Conservation (phyloP, 1,140 invertebrate genomes). For the Cydia amplana region DNA sequence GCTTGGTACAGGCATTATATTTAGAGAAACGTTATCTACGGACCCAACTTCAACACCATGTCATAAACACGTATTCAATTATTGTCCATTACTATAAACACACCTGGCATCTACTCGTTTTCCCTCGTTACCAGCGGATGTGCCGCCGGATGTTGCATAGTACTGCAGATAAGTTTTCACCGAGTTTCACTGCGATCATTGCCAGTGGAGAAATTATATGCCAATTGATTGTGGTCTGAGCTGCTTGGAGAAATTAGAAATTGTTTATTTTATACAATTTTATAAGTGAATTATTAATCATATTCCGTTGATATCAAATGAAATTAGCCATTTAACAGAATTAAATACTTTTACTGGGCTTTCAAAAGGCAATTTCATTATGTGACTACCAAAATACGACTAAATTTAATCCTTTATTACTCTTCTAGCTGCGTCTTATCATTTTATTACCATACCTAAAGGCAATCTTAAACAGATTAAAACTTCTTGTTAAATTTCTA, state of each 20-base stretch:
- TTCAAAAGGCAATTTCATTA: no score
- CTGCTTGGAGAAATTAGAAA: slow-evolving; percentile 38
- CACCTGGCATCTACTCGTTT: not conserved
- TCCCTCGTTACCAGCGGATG: slow-evolving; percentile 36
- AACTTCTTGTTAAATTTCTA: not conserved
- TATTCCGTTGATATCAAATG: no score
- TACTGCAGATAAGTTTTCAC: slow-evolving; percentile 38
- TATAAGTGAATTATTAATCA: not conserved
- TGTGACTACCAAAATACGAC: no score
- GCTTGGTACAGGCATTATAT: no score
- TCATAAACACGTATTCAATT: slow-evolving; percentile 5
- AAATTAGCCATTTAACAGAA: no score
- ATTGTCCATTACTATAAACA: slow-evolving; percentile 19
- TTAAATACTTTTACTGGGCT: no score
- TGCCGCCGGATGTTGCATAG: slow-evolving; percentile 24
- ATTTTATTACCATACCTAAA: no score
- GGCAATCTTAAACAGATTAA: not conserved
- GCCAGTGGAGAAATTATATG: slow-evolving; percentile 38
- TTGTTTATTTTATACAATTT: not conserved
- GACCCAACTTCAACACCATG: not conserved
- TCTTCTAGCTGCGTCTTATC: no score
- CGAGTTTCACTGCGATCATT: slow-evolving; percentile 37
- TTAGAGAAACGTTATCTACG: no score
- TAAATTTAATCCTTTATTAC: no score
- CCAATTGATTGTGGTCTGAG: slow-evolving; percentile 31